phyloP scores from a whole-genome alignment of 2,113 vertebrate species.

The Pelobates fuscus region DNA sequence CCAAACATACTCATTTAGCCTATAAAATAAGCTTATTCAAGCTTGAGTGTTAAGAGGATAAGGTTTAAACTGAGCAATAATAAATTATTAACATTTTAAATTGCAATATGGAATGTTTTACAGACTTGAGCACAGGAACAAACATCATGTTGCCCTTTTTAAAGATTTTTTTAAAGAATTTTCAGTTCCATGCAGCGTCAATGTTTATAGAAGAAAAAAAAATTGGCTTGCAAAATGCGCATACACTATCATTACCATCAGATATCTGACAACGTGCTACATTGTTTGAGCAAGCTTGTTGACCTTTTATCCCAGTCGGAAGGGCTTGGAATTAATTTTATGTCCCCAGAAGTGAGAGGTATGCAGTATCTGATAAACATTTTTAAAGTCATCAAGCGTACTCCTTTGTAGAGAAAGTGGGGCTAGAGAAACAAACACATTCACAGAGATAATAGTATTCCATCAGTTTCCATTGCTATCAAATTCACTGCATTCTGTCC shows the following conservation, averaged over 20 bases:
- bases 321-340: slow-evolving; percentile 1
- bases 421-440: slow-evolving; percentile 16
- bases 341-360: slow-evolving; percentile 10
- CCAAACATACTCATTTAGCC: too few relatives aligned
- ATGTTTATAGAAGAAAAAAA: too few relatives aligned
- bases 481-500: slow-evolving; percentile 26
- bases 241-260: slow-evolving; percentile 15
- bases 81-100: too few relatives aligned
- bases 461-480: slow-evolving; percentile 40
- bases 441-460: slow-evolving; percentile 43
- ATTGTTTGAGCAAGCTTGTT: slow-evolving; percentile 15
- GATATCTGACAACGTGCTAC: slow-evolving; percentile 16
- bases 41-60: too few relatives aligned
- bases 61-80: too few relatives aligned
- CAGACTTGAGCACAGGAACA: too few relatives aligned
- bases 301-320: background rate
- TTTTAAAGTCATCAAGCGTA: slow-evolving; percentile 21
- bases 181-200: too few relatives aligned
- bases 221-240: background rate
- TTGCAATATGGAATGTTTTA: too few relatives aligned
- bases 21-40: too few relatives aligned
- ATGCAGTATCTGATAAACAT: slow-evolving; percentile 27
- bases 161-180: too few relatives aligned
- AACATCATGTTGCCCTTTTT: too few relatives aligned
- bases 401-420: background rate